Conservation (phyloP, 2,113 vertebrate genomes). For the Percopsis transmontana region DNA sequence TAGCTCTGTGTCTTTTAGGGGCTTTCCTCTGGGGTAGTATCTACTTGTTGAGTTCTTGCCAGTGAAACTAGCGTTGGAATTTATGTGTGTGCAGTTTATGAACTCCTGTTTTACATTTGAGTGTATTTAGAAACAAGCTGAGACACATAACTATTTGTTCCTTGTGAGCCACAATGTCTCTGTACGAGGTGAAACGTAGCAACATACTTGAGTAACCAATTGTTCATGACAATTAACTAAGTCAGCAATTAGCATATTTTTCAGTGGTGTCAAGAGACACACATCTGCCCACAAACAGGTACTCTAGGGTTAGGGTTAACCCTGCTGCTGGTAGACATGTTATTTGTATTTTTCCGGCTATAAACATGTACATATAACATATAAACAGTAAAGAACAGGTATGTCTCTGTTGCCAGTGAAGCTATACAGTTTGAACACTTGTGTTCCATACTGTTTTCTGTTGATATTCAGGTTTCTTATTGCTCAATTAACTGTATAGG, state of each 20-base stretch:
- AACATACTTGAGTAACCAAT: background rate
- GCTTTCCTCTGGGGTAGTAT: conserved; percentile 28
- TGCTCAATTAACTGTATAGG: background rate
- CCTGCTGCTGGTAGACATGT: too few relatives aligned
- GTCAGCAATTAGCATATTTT: too few relatives aligned
- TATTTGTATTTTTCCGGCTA: too few relatives aligned
- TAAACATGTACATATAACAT: too few relatives aligned
- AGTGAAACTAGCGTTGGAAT: conserved; percentile 27
- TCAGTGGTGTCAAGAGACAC: too few relatives aligned
- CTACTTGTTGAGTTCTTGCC: conserved; percentile 38
- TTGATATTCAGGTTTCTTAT: background rate
- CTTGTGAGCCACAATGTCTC: background rate
- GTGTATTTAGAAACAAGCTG: conserved; percentile 8
- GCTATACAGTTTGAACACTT: too few relatives aligned
- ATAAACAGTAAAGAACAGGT: too few relatives aligned
- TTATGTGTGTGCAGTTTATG: conserved; percentile 21
- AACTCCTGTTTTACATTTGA: conserved; percentile 11
- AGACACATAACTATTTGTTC: conserved; percentile 18
- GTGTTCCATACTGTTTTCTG: too few relatives aligned
- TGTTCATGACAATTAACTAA: background rate
- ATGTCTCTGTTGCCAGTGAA: too few relatives aligned
- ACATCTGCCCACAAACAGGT: too few relatives aligned
- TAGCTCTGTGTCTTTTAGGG: conserved; percentile 48
- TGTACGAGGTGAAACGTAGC: background rate
- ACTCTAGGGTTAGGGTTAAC: too few relatives aligned